Percentiles rank a stretch among this genome's conserved stretches.
phyloP scores from a whole-genome alignment of 2,888 invertebrate genomes.

The Athalia circularis region DNA sequence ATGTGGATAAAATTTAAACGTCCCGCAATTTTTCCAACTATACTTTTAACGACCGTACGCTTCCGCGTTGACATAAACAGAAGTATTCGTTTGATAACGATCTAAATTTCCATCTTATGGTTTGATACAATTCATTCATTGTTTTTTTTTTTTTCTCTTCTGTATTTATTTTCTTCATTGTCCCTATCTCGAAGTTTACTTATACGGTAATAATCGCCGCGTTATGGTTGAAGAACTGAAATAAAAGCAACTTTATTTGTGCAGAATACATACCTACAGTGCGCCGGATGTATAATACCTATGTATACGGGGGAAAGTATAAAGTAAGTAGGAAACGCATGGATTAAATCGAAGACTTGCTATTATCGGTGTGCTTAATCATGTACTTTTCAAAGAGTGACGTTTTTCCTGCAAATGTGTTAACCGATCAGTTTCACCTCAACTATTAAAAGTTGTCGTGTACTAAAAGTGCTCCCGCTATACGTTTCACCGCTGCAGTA shows the following conservation, averaged over 20 bases:
- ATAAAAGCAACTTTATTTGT: conserved; percentile 2
- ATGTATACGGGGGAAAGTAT: background rate
- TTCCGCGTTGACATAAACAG: background rate
- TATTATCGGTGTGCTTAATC: conserved; percentile 20
- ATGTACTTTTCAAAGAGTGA: conserved; percentile 33
- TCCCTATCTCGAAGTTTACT: background rate
- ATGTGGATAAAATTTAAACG: background rate
- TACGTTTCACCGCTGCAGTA: background rate
- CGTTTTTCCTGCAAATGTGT: conserved; percentile 32
- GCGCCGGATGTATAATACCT: background rate
- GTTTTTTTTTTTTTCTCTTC: background rate
- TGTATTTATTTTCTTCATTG: background rate
- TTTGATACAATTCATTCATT: background rate
- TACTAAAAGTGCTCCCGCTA: background rate
- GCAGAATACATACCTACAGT: background rate
- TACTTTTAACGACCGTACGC: background rate
- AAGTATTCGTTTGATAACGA: background rate
- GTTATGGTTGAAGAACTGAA: conserved; percentile 3
- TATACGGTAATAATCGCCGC: background rate
- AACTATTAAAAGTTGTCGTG: conserved; percentile 12
- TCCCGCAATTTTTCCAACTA: conserved; percentile 16
- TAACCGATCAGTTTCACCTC: background rate
- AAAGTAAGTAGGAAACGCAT: background rate
- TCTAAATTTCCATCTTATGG: no score
- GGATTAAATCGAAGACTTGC: conserved; percentile 26